Evolutionary conservation across 1,140 invertebrate genomes (phyloP).

Genomic region (Cyclargus thomasi): DNA sequence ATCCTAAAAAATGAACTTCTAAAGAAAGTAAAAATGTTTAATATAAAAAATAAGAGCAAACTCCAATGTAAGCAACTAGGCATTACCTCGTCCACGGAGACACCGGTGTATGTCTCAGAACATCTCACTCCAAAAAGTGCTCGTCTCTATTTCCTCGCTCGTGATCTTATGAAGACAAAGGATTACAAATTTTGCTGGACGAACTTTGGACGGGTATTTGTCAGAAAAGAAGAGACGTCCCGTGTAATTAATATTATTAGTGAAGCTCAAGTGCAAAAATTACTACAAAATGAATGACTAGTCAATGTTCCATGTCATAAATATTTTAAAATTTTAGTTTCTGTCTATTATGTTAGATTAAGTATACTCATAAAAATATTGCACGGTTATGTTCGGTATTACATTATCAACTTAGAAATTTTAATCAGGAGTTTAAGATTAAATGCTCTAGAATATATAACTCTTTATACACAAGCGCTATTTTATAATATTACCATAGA

Average conservation of each 20-base stretch:
- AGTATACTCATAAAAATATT: neutral
- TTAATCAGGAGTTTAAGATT: neutral
- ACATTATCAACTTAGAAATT: neutral
- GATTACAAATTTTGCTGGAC: slow-evolving; percentile 16
- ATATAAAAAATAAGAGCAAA: neutral
- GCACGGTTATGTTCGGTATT: neutral
- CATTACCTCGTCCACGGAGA: neutral
- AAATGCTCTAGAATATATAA: no score
- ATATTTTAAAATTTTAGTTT: neutral
- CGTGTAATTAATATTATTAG: neutral
- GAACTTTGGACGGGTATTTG: neutral
- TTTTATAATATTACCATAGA: no score
- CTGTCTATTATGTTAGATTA: neutral
- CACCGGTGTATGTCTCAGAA: slow-evolving; percentile 4
- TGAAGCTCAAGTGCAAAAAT: neutral
- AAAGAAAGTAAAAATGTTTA: slow-evolving; percentile 12
- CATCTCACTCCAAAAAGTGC: slow-evolving; percentile 6
- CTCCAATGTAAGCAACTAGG: neutral
- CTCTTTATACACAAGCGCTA: no score
- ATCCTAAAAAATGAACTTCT: neutral
- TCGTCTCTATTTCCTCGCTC: slow-evolving; percentile 12
- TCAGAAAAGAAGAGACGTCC: neutral
- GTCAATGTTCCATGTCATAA: neutral
- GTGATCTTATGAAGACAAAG: slow-evolving; percentile 10
- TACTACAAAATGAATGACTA: slow-evolving; percentile 1